These are phyloP conservation scores for Eupeodes corollae DNA, from an alignment of 1,140 invertebrate species.

Conservation along the genomic window DNA sequence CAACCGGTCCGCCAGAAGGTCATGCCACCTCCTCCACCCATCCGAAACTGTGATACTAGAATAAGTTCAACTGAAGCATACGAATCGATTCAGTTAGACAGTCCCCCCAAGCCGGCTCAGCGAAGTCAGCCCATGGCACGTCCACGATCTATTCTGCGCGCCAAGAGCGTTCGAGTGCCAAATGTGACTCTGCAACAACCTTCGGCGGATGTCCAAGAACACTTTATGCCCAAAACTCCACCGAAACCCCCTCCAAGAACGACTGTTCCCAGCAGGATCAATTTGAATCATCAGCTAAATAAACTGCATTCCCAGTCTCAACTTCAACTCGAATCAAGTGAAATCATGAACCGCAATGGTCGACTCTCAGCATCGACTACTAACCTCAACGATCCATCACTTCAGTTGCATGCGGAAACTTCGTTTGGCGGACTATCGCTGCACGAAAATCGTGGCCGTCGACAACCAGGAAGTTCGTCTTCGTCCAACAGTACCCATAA, in stretches of 20 bases:
- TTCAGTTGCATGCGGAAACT: not conserved
- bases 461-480: constrained; percentile 1
- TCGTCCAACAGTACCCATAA: constrained; percentile 7
- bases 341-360: not conserved
- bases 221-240: too few relatives aligned
- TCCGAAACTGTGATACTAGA: constrained; percentile 12
- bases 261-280: not conserved
- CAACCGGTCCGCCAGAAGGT: constrained; percentile 15
- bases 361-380: not conserved
- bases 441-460: not conserved
- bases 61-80: not conserved
- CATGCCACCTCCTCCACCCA: constrained; percentile 11
- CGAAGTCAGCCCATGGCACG: too few relatives aligned
- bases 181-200: too few relatives aligned
- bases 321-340: not conserved
- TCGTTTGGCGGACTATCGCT: not conserved
- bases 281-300: not conserved
- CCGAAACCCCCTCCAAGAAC: too few relatives aligned
- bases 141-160: too few relatives aligned
- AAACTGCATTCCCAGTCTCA: not conserved
- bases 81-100: not conserved
- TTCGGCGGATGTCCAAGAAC: too few relatives aligned
- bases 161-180: too few relatives aligned
- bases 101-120: not conserved
- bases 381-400: not conserved